phyloP scores from a whole-genome alignment of 2,797 vertebrate species.

The Scolopax rusticola region DNA sequence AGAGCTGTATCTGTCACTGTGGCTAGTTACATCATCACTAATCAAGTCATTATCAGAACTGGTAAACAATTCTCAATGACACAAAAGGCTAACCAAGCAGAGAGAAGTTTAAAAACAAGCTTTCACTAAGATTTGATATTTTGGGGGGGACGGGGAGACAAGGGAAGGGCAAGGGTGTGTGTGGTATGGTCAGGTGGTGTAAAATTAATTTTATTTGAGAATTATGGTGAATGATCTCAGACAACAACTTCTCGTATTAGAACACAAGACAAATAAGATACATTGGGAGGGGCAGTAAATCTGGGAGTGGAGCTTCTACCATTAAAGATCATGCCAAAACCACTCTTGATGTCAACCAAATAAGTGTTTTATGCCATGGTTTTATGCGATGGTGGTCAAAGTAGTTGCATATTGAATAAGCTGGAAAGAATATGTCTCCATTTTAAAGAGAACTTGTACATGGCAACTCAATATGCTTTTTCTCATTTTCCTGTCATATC shows the following conservation, averaged over 20 bases:
- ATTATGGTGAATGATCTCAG: neutral
- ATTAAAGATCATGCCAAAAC: neutral
- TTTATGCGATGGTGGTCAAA: neutral
- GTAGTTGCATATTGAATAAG: neutral
- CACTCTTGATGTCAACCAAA: neutral
- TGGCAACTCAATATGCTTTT: constrained; percentile 23
- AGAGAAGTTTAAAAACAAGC: neutral
- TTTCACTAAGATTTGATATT: neutral
- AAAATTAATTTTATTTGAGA: neutral
- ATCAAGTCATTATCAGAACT: neutral
- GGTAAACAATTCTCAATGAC: neutral
- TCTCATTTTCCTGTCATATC: constrained; percentile 44
- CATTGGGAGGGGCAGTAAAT: neutral
- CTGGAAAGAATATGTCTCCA: neutral
- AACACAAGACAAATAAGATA: neutral
- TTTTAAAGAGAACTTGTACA: constrained; percentile 35
- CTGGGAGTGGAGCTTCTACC: neutral
- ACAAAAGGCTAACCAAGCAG: neutral
- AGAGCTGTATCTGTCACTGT: neutral
- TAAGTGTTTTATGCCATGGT: neutral
- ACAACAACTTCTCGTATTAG: neutral
- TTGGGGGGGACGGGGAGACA: accelerated
- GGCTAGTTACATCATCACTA: neutral
- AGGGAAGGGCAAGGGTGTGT: neutral
- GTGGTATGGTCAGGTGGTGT: neutral